Base-by-base conservation (phyloP, 1,140 invertebrate species). In the Brachionus rubens region DNA sequence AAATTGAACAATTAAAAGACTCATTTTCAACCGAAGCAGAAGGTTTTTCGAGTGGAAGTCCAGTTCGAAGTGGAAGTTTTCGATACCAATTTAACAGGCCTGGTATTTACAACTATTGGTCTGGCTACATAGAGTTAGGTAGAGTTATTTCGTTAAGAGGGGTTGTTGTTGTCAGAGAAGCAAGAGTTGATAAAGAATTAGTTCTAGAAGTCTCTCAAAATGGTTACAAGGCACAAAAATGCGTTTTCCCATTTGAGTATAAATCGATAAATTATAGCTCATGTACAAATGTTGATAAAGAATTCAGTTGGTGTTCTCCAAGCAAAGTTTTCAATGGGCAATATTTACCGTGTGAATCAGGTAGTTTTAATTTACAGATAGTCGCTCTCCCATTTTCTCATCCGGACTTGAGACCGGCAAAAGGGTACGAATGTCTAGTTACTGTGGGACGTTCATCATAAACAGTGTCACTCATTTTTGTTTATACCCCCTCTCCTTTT, bases 41-140 rank as follows among this genome's bases (percentile, higher is more conserved):
- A 16, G 52, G 67, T 26, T 75, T 78, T 43, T 65, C 43, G 9
- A 54, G 26, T 33, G 16, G 26, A 7, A 19, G 16, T 4, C 7
- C 54, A 28, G 3, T 62, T 2, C 9, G 28, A 26, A 33, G 28
- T 24, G 65, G 81, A 9, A 9, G 26, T n/a, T 82, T 77, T 54
- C 36, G 36, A 14, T 77, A 80, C 59, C 77, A 77, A 52, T 81
- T 82, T 76, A 79, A 77, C 7, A 48, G 56, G 16, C 26, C 67
- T 1, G 81, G 81, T 2, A 79, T 47, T 5, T 81, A 78, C 52
- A 79, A 79, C 65, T 81, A 81, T 62, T 81, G 79, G 80, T 79
- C 79, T 48, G 79, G 79, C 10, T 77, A 33, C 36, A 72, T 81
- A 0, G 80, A 82, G 50, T 16, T 65, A 19, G 24, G 2, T 76